Evolutionary conservation across 2,797 vertebrate species (phyloP).

Genomic region (Megaceryle alcyon): DNA sequence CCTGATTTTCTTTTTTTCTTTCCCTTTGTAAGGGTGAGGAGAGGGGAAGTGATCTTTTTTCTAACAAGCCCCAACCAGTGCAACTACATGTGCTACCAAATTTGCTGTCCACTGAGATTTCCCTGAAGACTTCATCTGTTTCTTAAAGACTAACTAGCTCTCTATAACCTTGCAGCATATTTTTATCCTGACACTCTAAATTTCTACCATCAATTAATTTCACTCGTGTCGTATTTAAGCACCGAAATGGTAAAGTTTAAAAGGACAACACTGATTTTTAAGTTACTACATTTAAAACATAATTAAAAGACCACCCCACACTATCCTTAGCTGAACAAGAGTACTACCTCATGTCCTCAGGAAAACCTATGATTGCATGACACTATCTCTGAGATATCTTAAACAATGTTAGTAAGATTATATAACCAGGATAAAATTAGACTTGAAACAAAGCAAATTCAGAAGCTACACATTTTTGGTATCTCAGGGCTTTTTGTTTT

Average conservation of each 20-base stretch:
- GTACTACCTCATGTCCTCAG: neutral
- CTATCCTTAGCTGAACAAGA: neutral
- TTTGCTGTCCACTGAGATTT: neutral
- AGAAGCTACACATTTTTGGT: neutral
- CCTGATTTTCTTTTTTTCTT: neutral
- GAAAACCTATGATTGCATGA: neutral
- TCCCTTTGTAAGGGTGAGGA: neutral
- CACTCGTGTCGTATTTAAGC: neutral
- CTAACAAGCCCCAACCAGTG: neutral
- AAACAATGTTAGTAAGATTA: neutral
- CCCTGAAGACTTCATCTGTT: neutral
- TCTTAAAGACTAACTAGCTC: neutral
- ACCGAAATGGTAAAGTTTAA: neutral
- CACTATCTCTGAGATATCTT: neutral
- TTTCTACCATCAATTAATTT: neutral
- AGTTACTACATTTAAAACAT: neutral
- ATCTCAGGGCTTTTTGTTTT: neutral
- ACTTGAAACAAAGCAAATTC: neutral
- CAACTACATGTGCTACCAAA: neutral
- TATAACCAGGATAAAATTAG: neutral
- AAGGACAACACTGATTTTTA: neutral
- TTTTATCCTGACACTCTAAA: neutral
- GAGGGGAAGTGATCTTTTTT: neutral
- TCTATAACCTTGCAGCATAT: neutral
- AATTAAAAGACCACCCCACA: neutral